Conservation (phyloP, 2,113 vertebrate genomes). For the Phrynocephalus versicolor region DNA sequence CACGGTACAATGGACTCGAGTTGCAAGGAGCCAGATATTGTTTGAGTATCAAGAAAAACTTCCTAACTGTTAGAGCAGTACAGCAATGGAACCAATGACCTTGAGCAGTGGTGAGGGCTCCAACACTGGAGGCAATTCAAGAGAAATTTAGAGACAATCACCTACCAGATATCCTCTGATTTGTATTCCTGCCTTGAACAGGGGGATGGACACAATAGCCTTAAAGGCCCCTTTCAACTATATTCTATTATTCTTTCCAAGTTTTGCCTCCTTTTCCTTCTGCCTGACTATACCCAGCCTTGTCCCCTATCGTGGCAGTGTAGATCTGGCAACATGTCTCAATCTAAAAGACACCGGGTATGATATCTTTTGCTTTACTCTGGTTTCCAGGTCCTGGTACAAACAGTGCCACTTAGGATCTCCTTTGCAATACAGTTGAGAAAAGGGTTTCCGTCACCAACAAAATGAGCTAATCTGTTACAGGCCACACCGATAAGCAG, state of each 20-base stretch:
- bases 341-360: not conserved
- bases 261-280: not conserved
- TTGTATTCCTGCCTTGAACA: too few relatives aligned
- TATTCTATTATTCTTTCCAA: not conserved
- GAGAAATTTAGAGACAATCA: too few relatives aligned
- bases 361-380: not conserved
- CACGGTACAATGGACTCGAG: too few relatives aligned
- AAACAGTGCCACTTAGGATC: not conserved
- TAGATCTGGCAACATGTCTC: not conserved
- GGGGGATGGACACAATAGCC: too few relatives aligned
- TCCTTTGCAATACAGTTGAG: not conserved
- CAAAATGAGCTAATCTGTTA: not conserved
- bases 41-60: too few relatives aligned
- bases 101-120: too few relatives aligned
- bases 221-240: too few relatives aligned
- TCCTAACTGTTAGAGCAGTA: too few relatives aligned
- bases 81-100: too few relatives aligned
- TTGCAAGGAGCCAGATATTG: too few relatives aligned
- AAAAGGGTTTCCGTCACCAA: conserved; percentile 17
- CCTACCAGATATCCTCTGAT: too few relatives aligned
- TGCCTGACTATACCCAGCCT: not conserved
- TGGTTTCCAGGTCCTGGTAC: not conserved
- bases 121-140: too few relatives aligned
- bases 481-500: not conserved
- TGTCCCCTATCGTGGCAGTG: not conserved